Base-by-base conservation (phyloP, 2,888 invertebrate species). In the Eristalis intricaria region DNA sequence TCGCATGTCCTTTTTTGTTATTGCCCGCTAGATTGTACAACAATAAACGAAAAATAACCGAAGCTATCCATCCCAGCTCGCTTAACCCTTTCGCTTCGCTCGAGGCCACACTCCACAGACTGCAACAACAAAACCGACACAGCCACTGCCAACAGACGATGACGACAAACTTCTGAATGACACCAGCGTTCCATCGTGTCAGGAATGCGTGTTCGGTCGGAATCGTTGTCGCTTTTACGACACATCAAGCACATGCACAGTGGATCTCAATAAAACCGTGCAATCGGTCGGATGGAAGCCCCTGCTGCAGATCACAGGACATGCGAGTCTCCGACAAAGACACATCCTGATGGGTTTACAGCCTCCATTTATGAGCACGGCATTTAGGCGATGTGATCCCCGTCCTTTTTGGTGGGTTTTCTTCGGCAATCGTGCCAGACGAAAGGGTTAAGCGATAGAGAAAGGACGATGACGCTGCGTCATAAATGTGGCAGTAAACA, bases 301-400 rank as follows among this genome's bases (percentile, higher is more conserved):
- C 38, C 19, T 50, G 50, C 8, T 50, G 50, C 50, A 50, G 50
- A 50, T 50, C 19, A 50, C 70, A 86, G 79, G 79, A 84, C 84
- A 73, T 76, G 87, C 79, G 75, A 79, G 75, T 23, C 75, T 84
- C 87, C 87, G 87, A 87, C 84, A 84, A 87, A 87, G 76, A 73
- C 19, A 70, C 50, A 71, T 87, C 84, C 87, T 87, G 87, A 87
- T 87, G 79, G 87, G 84, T 87, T 87, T 87, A 87, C 87, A 80
- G 50, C 76, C 71, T 71, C 32, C n/a, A 58, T 86, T 82, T 87
- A 87, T 84, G 68, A 64, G 50, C 38, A 61, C 61, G 70, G 76
- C 68, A 85, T 81, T 85, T 61, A 85, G 75, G 63, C 76, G 80
- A 84, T 84, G 71, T 58, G 76, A 77, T 76, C 63, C 50, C 63